These are phyloP conservation scores for Camponotus vicinus DNA, from an alignment of 1,140 invertebrate species.

Conservation along the genomic window DNA sequence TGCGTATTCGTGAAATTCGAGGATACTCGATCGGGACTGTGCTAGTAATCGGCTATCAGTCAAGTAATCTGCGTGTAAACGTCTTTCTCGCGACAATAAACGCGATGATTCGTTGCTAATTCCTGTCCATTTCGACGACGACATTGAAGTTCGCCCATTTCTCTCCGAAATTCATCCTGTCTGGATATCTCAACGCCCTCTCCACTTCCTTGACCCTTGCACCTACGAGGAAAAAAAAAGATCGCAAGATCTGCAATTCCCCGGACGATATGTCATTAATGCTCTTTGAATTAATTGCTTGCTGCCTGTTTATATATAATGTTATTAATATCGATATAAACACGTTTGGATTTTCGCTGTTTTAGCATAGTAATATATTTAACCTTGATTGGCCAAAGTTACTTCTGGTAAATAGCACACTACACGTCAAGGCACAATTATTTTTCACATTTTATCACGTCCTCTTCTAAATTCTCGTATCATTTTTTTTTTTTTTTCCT, in stretches of 20 bases:
- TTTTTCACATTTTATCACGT: neutral
- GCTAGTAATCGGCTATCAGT: constrained; percentile 51
- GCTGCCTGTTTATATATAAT: constrained; percentile 83
- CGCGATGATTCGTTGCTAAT: constrained; percentile 47
- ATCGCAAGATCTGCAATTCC: constrained; percentile 60
- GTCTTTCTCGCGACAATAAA: constrained; percentile 50
- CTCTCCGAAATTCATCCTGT: constrained; percentile 50
- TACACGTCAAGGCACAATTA: neutral
- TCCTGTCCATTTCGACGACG: constrained; percentile 57
- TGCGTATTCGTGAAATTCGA: constrained; percentile 56
- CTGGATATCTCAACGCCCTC: constrained; percentile 48
- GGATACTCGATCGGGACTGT: constrained; percentile 58
- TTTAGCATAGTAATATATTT: constrained; percentile 75
- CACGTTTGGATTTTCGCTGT: constrained; percentile 74
- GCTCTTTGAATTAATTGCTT: constrained; percentile 82
- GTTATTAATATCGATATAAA: constrained; percentile 75
- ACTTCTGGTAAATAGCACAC: neutral
- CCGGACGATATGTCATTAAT: constrained; percentile 76
- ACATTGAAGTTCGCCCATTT: constrained; percentile 67
- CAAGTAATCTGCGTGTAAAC: constrained; percentile 60
- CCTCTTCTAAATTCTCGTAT: neutral
- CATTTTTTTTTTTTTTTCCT: neutral
- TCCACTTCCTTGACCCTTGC: constrained; percentile 37
- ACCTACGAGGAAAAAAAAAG: constrained; percentile 53
- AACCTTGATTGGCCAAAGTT: constrained; percentile 77